Base-by-base conservation (phyloP, 2,797 vertebrate genomes). In the Amazona ochrocephala region DNA sequence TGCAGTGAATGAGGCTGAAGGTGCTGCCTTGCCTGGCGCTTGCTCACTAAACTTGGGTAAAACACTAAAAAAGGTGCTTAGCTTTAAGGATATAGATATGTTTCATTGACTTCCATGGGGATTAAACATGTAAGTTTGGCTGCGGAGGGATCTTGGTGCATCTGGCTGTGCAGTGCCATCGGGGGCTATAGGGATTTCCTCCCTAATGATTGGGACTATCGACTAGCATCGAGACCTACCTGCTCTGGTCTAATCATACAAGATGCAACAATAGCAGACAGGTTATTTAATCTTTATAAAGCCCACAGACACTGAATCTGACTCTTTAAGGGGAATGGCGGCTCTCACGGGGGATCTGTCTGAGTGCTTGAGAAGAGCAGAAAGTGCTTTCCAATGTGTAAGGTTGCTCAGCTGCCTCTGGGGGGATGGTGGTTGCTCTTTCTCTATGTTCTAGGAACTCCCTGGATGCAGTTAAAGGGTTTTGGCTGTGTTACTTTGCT, bases 201-300 rank as follows among this genome's bases (percentile, higher is more conserved):
- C 29, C 45, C 27, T 21, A 24, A 3, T 2, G 16, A 15, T 17
- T n/a, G 53, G 34, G 22, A 13, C 37, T 29, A 2, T 39, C 1
- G 2, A 0, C 30, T 10, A 20, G 19, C 2, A 2, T 65, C 0
- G 2, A 56, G 48, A 42, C 48, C 32, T 61, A 22, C 74, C 48
- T 42, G 66, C 53, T 75, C 21, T 53, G 45, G 1, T 47, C 58
- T 41, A 48, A 54, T 19, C 23, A 2, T 0, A 10, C 41, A 7
- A 5, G 19, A 15, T 24, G 17, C 19, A 48, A 7, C 4, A 29
- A 26, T 1, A 68, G 51, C 37, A 74, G 51, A 47, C 2, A 21
- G 19, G 8, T 51, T 60, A 44, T 18, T 62, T 64, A 9, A 11
- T 2, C 22, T 72, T 80, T n/a, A 5, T 27, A 42, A 39, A 87